These are phyloP conservation scores for Silurus asotus DNA, from an alignment of 2,113 vertebrate species.

Conservation along the genomic window DNA sequence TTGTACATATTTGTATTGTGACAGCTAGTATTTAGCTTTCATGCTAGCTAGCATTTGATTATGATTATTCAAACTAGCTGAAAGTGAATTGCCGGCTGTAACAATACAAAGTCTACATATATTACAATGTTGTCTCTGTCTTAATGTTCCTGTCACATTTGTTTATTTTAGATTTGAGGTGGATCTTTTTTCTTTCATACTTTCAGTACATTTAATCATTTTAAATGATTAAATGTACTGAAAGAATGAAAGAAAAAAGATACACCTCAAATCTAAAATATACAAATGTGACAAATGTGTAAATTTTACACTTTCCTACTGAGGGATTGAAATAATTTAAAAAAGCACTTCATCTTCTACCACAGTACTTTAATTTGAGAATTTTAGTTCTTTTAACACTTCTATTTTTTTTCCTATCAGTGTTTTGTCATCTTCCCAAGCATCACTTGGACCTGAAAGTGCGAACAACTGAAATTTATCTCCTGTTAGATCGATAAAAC, in stretches of 20 bases:
- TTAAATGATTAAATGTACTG: neutral
- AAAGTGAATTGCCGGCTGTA: no score
- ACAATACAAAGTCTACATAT: no score
- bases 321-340: neutral
- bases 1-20: neutral
- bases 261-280: neutral
- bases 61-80: neutral
- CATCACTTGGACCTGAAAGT: neutral
- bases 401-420: neutral
- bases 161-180: neutral
- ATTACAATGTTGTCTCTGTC: no score
- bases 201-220: neutral
- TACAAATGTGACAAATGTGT: no score
- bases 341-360: neutral
- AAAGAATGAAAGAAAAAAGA: neutral
- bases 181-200: neutral
- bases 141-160: no score
- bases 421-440: neutral
- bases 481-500: conserved; percentile 1
- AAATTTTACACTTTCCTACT: neutral
- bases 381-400: neutral
- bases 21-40: neutral
- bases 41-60: conserved; percentile 2
- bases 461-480: neutral
- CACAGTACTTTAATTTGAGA: neutral